phyloP scores from a whole-genome alignment of 2,113 vertebrate genomes.

The Notarius quadriscutis region DNA sequence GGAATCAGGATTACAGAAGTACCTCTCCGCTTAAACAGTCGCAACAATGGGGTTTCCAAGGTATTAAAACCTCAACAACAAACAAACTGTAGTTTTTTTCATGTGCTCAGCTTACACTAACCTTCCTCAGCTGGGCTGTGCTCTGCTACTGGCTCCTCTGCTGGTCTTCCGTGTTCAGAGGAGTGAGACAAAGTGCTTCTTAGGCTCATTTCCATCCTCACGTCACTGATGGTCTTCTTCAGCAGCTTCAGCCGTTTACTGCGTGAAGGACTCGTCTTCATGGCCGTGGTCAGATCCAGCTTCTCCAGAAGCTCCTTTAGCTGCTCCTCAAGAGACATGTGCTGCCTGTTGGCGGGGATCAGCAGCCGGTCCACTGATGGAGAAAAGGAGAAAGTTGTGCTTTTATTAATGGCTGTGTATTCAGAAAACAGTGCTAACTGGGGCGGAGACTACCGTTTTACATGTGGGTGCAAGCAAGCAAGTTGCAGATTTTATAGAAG shows the following conservation, averaged over 20 bases:
- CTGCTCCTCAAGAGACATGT: slow-evolving; percentile 87
- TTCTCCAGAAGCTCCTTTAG: slow-evolving; percentile 90
- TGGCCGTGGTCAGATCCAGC: slow-evolving; percentile 88
- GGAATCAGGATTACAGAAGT: neutral
- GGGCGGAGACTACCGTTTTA: too few species aligned
- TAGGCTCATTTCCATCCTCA: slow-evolving; percentile 85
- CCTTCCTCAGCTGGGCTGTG: slow-evolving; percentile 76
- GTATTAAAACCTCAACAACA: neutral
- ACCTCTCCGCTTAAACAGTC: neutral
- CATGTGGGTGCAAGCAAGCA: neutral
- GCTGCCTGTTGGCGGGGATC: slow-evolving; percentile 80
- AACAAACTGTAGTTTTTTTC: neutral
- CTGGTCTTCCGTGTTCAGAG: slow-evolving; percentile 68
- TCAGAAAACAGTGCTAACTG: neutral
- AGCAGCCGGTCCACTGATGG: slow-evolving; percentile 87
- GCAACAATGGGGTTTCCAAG: neutral
- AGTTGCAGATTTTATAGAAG: neutral
- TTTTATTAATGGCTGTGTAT: neutral
- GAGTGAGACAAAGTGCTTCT: slow-evolving; percentile 73
- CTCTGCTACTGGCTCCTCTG: slow-evolving; percentile 66
- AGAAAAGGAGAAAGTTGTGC: slow-evolving; percentile 18
- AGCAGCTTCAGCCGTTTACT: slow-evolving; percentile 92
- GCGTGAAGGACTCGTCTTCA: slow-evolving; percentile 94
- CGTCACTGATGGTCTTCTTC: slow-evolving; percentile 86
- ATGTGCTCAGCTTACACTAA: slow-evolving; percentile 58